phyloP scores from a whole-genome alignment of 2,797 vertebrate genomes.

The Pelochelys cantorii region DNA sequence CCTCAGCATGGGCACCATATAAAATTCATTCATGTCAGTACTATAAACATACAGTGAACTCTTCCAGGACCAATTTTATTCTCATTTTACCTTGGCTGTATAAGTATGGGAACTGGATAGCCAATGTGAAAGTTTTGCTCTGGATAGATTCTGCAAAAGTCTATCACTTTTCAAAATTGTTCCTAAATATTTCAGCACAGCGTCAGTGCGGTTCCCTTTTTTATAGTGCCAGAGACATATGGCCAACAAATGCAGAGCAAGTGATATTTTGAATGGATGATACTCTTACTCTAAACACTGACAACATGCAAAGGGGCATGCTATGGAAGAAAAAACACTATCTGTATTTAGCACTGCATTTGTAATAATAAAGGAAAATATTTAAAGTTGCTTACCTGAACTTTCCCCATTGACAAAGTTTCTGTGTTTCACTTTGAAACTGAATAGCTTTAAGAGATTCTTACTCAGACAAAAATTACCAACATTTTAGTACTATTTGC shows the following conservation, averaged over 20 bases:
- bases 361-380: constrained; percentile 22
- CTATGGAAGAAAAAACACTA: not conserved
- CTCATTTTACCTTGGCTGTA: not conserved
- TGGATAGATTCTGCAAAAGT: constrained; percentile 11
- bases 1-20: not conserved
- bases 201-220: not conserved
- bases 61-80: constrained; percentile 9
- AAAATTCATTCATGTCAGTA: not conserved
- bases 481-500: constrained; percentile 47
- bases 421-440: constrained; percentile 47
- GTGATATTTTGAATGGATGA: not conserved
- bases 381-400: constrained; percentile 33
- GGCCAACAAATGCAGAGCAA: not conserved
- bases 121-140: constrained; percentile 22
- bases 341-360: not conserved
- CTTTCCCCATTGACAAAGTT: constrained; percentile 35
- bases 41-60: not conserved
- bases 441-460: constrained; percentile 32
- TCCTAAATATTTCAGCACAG: constrained; percentile 6
- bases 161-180: not conserved
- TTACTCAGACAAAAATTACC: not conserved
- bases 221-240: not conserved
- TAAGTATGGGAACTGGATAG: not conserved
- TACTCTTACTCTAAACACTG: constrained; percentile 7
- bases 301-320: not conserved